Percentiles rank a stretch among this genome's conserved stretches.
These are phyloP conservation scores for Zaprionus lineosus DNA, from an alignment of 2,888 invertebrate genomes.

Conservation along the genomic window DNA sequence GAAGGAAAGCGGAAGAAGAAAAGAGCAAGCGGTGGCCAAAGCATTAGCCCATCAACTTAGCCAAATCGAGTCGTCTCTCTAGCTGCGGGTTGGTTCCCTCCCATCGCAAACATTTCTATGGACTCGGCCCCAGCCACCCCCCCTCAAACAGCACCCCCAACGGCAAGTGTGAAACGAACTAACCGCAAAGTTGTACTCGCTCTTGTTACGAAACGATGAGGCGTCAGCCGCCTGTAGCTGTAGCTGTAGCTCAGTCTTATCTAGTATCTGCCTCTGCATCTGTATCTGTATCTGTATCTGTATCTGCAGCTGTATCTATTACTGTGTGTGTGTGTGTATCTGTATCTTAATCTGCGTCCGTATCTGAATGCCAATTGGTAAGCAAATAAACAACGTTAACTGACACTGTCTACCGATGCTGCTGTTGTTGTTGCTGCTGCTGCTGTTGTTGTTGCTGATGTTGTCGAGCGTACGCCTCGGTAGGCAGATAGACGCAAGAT, in stretches of 20 bases:
- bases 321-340: constrained; percentile 6
- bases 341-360: constrained; percentile 20
- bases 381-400: constrained; percentile 66
- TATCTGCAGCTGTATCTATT: constrained; percentile 10
- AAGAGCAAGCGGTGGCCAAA: constrained; percentile 23
- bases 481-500: constrained; percentile 36
- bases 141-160: not conserved
- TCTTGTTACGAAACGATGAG: constrained; percentile 63
- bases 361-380: constrained; percentile 61
- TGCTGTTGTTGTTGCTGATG: constrained; percentile 2
- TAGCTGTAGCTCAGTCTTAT: not conserved
- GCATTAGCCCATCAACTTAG: constrained; percentile 5
- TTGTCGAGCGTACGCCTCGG: constrained; percentile 39
- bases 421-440: not conserved
- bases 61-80: not conserved
- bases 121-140: not conserved
- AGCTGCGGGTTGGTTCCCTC: constrained; percentile 3
- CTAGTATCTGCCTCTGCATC: constrained; percentile 6
- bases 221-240: constrained; percentile 21
- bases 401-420: constrained; percentile 6
- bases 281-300: constrained; percentile 21
- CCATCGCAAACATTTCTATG: not conserved
- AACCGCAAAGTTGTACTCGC: constrained; percentile 56
- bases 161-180: constrained; percentile 64
- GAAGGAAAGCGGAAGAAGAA: not conserved